A percentile compares a stretch with the other conserved stretches of the same genome.
Conservation (phyloP, 2,797 vertebrate genomes). For the Danio kyathit region DNA sequence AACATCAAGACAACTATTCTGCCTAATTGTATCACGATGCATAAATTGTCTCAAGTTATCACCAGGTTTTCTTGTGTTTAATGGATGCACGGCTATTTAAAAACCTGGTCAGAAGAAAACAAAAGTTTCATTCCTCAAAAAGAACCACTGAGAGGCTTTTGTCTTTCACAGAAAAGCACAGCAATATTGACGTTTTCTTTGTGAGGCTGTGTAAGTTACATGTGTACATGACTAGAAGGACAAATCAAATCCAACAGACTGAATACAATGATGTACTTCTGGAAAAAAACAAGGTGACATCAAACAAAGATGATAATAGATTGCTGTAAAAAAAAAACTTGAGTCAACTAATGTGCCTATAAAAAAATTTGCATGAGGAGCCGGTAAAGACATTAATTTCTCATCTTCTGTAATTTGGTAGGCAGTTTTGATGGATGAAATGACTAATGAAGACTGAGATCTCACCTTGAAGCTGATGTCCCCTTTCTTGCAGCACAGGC, state of each 20-base stretch:
- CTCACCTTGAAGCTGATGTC: conserved; percentile 96
- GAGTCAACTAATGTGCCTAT: neutral
- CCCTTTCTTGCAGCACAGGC: conserved; percentile 97
- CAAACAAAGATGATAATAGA: conserved; percentile 14
- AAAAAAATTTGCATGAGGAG: conserved; percentile 13
- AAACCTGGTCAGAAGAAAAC: neutral
- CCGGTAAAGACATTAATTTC: conserved; percentile 35
- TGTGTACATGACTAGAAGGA: conserved; percentile 4
- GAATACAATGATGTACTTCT: conserved; percentile 1
- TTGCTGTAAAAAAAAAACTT: conserved; percentile 9
- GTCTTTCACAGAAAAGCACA: neutral
- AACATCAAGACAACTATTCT: no score
- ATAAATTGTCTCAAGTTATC: neutral
- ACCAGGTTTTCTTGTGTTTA: neutral
- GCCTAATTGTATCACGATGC: neutral
- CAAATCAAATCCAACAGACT: conserved; percentile 12
- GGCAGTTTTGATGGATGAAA: conserved; percentile 45
- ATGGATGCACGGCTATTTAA: neutral
- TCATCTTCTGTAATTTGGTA: conserved; percentile 35
- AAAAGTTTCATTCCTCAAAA: neutral
- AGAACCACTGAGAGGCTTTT: neutral
- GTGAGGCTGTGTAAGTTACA: conserved; percentile 5
- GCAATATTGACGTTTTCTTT: conserved; percentile 14
- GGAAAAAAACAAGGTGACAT: conserved; percentile 21
- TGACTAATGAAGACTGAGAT: conserved; percentile 20